Evolutionary conservation across 2,888 invertebrate species (phyloP).

Genomic region (Endotricha flammealis): DNA sequence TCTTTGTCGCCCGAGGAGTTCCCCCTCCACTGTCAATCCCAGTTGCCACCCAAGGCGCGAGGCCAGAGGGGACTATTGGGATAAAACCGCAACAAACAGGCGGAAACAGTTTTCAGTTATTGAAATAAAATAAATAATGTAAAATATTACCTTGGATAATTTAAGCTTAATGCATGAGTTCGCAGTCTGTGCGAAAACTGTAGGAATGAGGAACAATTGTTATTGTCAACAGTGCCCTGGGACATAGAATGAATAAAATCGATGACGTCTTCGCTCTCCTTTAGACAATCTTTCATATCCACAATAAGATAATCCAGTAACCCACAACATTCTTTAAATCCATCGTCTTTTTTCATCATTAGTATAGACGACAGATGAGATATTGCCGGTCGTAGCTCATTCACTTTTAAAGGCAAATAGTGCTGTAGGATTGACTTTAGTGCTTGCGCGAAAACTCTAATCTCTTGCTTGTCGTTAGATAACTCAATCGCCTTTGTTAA

Average conservation of each 20-base stretch:
- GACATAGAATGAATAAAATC: conserved; percentile 43
- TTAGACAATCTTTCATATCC: conserved; percentile 62
- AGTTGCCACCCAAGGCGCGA: no score
- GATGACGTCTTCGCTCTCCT: conserved; percentile 60
- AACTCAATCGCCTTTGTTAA: conserved; percentile 71
- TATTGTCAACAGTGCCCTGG: conserved; percentile 23
- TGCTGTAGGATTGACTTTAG: conserved; percentile 57
- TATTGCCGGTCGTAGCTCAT: conserved; percentile 64
- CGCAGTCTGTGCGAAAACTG: conserved; percentile 46
- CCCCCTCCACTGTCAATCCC: no score
- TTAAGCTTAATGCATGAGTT: conserved; percentile 39
- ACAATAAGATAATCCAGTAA: conserved; percentile 74
- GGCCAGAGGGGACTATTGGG: no score
- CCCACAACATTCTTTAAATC: conserved; percentile 42
- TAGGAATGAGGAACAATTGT: conserved; percentile 27
- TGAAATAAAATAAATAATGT: not conserved
- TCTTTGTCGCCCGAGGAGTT: no score
- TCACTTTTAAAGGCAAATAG: conserved; percentile 55
- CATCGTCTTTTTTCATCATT: conserved; percentile 56
- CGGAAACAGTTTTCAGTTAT: no score
- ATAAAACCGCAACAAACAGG: no score
- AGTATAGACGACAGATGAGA: conserved; percentile 74
- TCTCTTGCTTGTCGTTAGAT: conserved; percentile 37
- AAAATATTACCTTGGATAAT: conserved; percentile 47
- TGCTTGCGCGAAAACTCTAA: conserved; percentile 51